Evolutionary conservation across 1,140 invertebrate species (phyloP), one percentile per base, ranked within the genome.

Genomic region (Drosophila pseudoananassae): DNA sequence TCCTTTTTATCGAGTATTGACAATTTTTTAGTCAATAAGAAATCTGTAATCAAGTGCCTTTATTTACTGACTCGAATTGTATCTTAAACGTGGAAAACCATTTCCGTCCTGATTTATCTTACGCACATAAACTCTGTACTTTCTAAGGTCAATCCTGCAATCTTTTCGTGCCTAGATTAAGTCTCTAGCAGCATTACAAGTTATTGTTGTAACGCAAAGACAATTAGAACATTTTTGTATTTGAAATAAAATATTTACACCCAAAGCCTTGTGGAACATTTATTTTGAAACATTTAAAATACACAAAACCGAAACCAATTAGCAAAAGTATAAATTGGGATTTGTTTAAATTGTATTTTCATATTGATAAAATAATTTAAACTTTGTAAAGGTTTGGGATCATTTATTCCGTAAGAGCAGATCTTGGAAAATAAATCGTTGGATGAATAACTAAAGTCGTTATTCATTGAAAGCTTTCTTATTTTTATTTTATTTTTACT

Each of bases 121-220:
- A 59, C 52, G 47, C 33, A 58, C 64, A 75, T 51, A 52, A 47
- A 46, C 23, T 76, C 55, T 36, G 10, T 68, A 50, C 36, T 14
- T 47, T 45, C 33, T 87, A 58, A 64, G 69, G 25, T 56, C 9
- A 61, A 58, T 52, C n/a, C 49, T 60, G 45, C 33, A 59, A 70
- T 77, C 45, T 76, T 58, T 31, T 33, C 36, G 5, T 54, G 29
- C 25, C n/a, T 51, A 79, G 74, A 47, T 64, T 78, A 61, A 74
- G 68, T 40, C 29, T 36, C 33, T 36, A 63, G 23, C 10, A 51
- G 52, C 31, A 50, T 77, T 84, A 66, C 81, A 85, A 66, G 60
- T 88, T 87, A 60, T 71, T 82, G 59, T 75, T 87, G 74, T 82
- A 87, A 70, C 15, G 43, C 53, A 64, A 70, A 54, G 25, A 68